phyloP scores from a whole-genome alignment of 1,140 invertebrate species.

The Pachyrhynchus sulphureomaculatus region DNA sequence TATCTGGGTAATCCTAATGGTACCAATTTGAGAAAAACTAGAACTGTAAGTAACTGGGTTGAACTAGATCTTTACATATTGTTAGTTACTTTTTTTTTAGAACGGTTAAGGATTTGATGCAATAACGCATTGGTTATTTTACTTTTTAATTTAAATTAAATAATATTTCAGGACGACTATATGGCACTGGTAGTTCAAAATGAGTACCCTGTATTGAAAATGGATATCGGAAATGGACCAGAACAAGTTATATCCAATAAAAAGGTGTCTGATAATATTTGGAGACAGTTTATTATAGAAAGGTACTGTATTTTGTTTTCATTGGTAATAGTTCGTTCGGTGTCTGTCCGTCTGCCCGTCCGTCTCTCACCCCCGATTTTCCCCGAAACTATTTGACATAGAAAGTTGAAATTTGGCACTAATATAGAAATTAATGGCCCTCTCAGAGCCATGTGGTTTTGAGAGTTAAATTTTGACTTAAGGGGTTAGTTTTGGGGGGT shows the following conservation, averaged over 20 bases:
- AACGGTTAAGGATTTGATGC: not conserved
- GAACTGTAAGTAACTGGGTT: constrained; percentile 56
- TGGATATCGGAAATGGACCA: constrained; percentile 86
- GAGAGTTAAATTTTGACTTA: no score
- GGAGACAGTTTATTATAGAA: constrained; percentile 89
- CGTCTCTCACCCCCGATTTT: no score
- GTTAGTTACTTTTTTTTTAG: not conserved
- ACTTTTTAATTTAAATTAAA: not conserved
- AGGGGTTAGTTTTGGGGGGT: no score
- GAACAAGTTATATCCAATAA: constrained; percentile 68
- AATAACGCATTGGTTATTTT: not conserved
- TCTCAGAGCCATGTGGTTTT: no score
- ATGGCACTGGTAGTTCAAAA: constrained; percentile 88
- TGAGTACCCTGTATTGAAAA: constrained; percentile 81
- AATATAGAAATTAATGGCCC: no score
- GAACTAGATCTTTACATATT: not conserved
- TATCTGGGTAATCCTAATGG: constrained; percentile 88
- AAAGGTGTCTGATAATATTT: constrained; percentile 81
- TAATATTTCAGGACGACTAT: constrained; percentile 75
- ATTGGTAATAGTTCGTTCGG: no score
- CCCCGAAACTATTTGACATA: no score
- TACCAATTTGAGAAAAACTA: constrained; percentile 62
- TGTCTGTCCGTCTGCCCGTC: no score
- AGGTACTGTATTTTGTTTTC: no score
- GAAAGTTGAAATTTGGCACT: no score